phyloP scores from a whole-genome alignment of 2,888 invertebrate genomes.

The Celastrina argiolus region DNA sequence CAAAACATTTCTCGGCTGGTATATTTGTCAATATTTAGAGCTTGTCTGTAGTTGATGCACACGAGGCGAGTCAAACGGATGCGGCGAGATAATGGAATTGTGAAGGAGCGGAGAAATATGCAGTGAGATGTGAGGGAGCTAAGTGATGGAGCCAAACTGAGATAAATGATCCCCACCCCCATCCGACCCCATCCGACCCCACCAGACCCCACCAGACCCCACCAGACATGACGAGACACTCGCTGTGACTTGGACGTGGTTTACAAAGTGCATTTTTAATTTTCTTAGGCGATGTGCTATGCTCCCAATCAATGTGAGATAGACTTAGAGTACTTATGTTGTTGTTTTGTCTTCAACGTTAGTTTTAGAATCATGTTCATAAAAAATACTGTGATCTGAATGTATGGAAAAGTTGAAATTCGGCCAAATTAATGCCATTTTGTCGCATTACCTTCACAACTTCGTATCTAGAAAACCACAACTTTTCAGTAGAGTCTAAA shows the following conservation, averaged over 20 bases:
- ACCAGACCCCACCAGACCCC: background rate
- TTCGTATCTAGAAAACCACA: too few relatives aligned
- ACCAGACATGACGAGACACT: background rate
- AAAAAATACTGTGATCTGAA: too few relatives aligned
- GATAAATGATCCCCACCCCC: conserved; percentile 31
- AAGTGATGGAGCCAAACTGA: conserved; percentile 31
- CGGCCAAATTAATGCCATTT: too few relatives aligned
- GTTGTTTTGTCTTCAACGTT: too few relatives aligned
- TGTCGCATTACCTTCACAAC: too few relatives aligned
- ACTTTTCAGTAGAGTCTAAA: too few relatives aligned
- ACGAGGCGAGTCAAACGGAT: background rate
- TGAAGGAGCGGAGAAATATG: conserved; percentile 12
- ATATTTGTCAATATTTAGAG: conserved; percentile 4
- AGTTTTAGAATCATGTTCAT: too few relatives aligned
- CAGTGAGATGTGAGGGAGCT: conserved; percentile 22
- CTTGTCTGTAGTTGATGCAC: background rate
- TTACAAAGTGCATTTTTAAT: background rate
- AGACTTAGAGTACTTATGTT: too few relatives aligned
- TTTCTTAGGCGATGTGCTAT: too few relatives aligned
- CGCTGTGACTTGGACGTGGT: background rate
- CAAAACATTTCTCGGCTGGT: background rate
- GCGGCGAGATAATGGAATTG: conserved; percentile 13
- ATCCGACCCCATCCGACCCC: background rate
- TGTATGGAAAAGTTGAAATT: too few relatives aligned
- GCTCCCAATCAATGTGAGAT: too few relatives aligned